A percentile compares a stretch with the other conserved stretches of the same genome.
Evolutionary conservation across 2,797 vertebrate genomes (phyloP).

Genomic region (Halcyon badia): DNA sequence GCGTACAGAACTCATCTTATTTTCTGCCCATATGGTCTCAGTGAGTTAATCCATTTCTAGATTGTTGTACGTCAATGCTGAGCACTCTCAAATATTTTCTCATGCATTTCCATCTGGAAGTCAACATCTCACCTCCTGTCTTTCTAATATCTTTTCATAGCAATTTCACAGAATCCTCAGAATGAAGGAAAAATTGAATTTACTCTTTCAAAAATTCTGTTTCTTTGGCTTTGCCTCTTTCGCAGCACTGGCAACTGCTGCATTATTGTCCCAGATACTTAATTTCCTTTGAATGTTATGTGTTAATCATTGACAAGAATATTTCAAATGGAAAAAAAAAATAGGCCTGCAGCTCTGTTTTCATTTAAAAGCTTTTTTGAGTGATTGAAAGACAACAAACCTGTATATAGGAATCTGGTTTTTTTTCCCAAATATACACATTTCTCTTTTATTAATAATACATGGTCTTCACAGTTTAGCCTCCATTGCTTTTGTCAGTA

Average conservation of each 20-base stretch:
- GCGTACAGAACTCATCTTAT: neutral
- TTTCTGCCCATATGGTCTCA: conserved; percentile 57
- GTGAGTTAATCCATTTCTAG: conserved; percentile 60
- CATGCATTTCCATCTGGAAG: conserved; percentile 61
- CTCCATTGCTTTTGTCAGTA: neutral
- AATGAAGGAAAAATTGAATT: neutral
- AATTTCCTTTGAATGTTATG: neutral
- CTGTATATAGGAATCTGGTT: neutral
- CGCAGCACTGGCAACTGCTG: neutral
- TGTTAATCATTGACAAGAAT: neutral
- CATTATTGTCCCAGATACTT: neutral
- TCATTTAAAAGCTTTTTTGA: neutral
- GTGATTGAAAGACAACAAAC: neutral
- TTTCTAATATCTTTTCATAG: conserved; percentile 24
- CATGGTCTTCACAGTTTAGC: neutral
- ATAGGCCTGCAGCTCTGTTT: neutral
- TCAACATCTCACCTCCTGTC: conserved; percentile 44
- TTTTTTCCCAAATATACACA: neutral
- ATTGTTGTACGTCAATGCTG: conserved; percentile 41
- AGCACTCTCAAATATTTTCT: conserved; percentile 60
- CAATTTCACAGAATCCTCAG: neutral
- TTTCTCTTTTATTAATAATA: neutral
- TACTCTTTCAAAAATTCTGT: neutral
- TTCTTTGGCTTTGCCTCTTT: neutral
- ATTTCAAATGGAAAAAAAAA: neutral